phyloP scores from a whole-genome alignment of 2,797 vertebrate genomes.

The Muscicapa comitata region DNA sequence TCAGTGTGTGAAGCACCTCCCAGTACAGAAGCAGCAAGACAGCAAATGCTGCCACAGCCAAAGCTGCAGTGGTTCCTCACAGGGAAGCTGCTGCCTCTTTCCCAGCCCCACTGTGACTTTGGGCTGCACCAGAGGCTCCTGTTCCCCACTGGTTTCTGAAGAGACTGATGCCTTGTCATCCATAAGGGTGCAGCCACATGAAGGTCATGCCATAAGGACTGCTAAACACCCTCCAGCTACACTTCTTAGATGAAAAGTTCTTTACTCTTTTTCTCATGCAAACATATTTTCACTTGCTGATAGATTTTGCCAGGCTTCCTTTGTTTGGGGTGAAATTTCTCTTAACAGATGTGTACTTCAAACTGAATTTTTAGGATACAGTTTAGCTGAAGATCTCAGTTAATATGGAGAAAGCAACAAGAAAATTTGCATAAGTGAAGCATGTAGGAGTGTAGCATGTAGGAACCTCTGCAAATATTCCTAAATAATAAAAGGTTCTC shows the following conservation, averaged over 20 bases:
- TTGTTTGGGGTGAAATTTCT: not conserved
- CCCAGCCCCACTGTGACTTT: accelerated
- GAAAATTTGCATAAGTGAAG: not conserved
- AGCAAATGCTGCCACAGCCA: not conserved
- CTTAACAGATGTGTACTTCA: not conserved
- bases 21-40: not conserved
- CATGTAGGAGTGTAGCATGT: not conserved
- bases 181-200: accelerated
- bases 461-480: not conserved
- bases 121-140: not conserved
- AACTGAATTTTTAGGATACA: not conserved
- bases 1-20: not conserved
- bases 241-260: not conserved
- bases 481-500: not conserved
- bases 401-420: not conserved
- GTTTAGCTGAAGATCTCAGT: not conserved
- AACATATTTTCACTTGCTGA: not conserved
- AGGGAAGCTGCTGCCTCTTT: accelerated
- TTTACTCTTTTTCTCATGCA: not conserved
- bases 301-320: not conserved
- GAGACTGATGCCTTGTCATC: not conserved
- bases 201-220: not conserved
- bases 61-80: not conserved
- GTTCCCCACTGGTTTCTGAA: not conserved
- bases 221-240: not conserved